phyloP scores from a whole-genome alignment of 2,113 vertebrate species.

The Ictalurus punctatus region DNA sequence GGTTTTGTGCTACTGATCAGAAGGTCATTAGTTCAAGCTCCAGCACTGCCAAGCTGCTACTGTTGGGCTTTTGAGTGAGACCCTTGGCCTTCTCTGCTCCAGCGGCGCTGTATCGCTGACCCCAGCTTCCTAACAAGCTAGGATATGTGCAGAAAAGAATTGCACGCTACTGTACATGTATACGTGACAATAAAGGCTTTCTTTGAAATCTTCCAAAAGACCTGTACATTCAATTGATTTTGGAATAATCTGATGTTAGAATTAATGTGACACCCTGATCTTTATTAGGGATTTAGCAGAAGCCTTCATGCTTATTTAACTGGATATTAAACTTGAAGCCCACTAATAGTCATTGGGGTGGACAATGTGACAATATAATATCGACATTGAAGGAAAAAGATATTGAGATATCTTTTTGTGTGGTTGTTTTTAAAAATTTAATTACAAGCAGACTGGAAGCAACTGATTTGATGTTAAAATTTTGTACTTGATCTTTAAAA shows the following conservation, averaged over 20 bases:
- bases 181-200: background rate
- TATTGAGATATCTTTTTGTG: background rate
- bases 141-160: background rate
- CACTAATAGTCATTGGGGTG: background rate
- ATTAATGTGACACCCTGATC: background rate
- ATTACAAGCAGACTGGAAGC: background rate
- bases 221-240: background rate
- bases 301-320: background rate
- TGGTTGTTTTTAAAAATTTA: background rate
- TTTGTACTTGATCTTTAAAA: background rate
- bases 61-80: background rate
- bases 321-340: background rate
- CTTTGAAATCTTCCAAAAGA: background rate
- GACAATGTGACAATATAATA: background rate
- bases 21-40: background rate
- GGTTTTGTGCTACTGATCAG: background rate
- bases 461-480: background rate
- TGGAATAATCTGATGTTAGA: background rate
- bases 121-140: slow-evolving; percentile 11
- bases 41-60: background rate
- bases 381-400: background rate
- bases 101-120: background rate
- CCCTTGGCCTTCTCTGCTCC: background rate
- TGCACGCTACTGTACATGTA: background rate
- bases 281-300: background rate